Evolutionary conservation across 1,140 invertebrate genomes (phyloP).

Genomic region (Mya arenaria): DNA sequence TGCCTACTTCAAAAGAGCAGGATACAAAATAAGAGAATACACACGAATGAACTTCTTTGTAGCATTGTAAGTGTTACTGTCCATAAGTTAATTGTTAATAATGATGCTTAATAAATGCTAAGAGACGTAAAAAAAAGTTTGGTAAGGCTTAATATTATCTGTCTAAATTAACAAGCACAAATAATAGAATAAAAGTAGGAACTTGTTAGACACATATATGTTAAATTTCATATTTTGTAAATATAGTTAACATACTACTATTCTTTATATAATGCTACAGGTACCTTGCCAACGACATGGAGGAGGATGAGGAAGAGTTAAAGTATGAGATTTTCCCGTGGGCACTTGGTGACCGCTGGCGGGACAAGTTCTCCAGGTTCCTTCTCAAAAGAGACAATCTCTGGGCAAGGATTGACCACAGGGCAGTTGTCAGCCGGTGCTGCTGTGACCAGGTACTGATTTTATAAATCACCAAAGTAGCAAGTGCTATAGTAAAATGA

Average conservation of each 20-base stretch:
- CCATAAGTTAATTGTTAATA: no score
- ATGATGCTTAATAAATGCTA: no score
- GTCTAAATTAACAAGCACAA: not conserved
- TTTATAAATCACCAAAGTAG: not conserved
- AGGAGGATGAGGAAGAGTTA: conserved; percentile 84
- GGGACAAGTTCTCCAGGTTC: conserved; percentile 77
- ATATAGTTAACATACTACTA: no score
- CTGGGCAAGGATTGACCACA: conserved; percentile 82
- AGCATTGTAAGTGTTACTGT: conserved; percentile 84
- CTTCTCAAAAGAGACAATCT: conserved; percentile 81
- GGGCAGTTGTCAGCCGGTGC: conserved; percentile 82
- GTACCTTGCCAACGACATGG: conserved; percentile 85
- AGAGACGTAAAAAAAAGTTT: no score
- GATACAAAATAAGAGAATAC: conserved; percentile 81
- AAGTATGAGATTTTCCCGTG: conserved; percentile 83
- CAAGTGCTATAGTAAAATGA: not conserved
- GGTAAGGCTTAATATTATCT: not conserved
- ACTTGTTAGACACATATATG: conserved; percentile 1
- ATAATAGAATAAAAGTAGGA: not conserved
- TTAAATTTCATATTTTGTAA: not conserved
- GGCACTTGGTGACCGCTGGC: conserved; percentile 81
- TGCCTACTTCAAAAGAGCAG: conserved; percentile 84
- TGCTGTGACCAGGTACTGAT: conserved; percentile 83
- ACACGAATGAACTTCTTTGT: conserved; percentile 84
- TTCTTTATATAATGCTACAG: conserved; percentile 70